Base-by-base conservation (phyloP, 1,140 invertebrate genomes). In the Stegodyphus dumicola region DNA sequence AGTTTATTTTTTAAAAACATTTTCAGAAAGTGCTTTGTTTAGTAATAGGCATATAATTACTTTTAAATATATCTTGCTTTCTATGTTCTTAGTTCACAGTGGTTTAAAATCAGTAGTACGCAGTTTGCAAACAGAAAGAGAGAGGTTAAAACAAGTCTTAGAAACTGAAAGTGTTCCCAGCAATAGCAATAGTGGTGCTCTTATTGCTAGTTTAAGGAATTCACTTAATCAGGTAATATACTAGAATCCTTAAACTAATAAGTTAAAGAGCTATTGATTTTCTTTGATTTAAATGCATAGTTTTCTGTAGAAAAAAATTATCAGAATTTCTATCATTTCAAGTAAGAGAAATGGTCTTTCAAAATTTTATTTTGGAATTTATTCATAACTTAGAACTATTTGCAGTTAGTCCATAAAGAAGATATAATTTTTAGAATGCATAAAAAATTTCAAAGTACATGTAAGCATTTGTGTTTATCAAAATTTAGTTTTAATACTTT, bases 41-140 rank as follows among this genome's bases (percentile, higher is more conserved):
- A 33, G 33, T 33, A 33, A 33, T 33, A 33, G 33, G 3, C 33
- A 33, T 33, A 33, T 33, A 33, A 33, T 33, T 33, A 33, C 33
- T 33, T 33, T 33, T 33, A 33, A 33, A 33, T 33, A 33, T 33
- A 3, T 60, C 56, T 10, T 60, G 9, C 15, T 15, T 60, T 60
- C 56, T 85, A 51, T 33, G 13, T 66, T 56, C n/a, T 53, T 89
- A 94, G 93, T 93, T 77, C 91, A 93, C 87, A 89, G 90, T 65
- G 92, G 90, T 77, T 88, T 94, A 74, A 92, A 92, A 87, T 90
- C 89, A 11, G 88, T 93, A 33, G 88, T 92, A 7, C 90, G 91
- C 67, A 91, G 91, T 56, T 89, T 95, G 89, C 91, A 91, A 67
- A 92, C 92, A 15, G 94, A 95, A 90, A 90, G 93, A 48, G 93